phyloP scores from a whole-genome alignment of 2,888 invertebrate genomes.

The Dolichomitus sp. region DNA sequence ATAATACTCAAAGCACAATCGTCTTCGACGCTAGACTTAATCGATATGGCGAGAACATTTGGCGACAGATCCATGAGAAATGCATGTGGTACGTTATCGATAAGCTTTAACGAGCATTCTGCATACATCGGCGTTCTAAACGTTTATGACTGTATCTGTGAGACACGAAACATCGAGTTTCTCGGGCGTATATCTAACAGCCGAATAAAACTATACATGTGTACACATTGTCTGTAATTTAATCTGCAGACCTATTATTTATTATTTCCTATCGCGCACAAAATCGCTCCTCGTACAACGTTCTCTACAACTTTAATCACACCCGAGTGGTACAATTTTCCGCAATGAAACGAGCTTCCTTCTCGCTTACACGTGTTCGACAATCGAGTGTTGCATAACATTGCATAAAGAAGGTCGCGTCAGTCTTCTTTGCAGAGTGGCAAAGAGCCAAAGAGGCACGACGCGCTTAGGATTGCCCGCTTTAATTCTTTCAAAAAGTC shows the following conservation, averaged over 20 bases:
- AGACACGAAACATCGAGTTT: neutral
- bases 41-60: neutral
- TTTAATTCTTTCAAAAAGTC: constrained; percentile 52
- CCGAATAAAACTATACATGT: constrained; percentile 24
- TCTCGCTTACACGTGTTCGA: neutral
- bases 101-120: neutral
- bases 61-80: constrained; percentile 6
- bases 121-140: neutral
- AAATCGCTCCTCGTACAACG: too few species aligned
- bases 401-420: constrained; percentile 57
- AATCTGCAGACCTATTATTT: neutral
- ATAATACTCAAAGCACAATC: constrained; percentile 4
- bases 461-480: constrained; percentile 21
- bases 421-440: constrained; percentile 24
- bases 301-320: neutral
- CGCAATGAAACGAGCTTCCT: neutral
- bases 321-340: neutral
- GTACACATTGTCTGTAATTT: constrained; percentile 1
- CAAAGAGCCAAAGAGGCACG: constrained; percentile 51
- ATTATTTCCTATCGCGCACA: neutral
- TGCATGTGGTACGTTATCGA: constrained; percentile 17
- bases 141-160: neutral
- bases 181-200: neutral
- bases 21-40: constrained; percentile 2
- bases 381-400: constrained; percentile 32